Base-by-base conservation (phyloP, 2,888 invertebrate species). In the Eurytoma californica region DNA sequence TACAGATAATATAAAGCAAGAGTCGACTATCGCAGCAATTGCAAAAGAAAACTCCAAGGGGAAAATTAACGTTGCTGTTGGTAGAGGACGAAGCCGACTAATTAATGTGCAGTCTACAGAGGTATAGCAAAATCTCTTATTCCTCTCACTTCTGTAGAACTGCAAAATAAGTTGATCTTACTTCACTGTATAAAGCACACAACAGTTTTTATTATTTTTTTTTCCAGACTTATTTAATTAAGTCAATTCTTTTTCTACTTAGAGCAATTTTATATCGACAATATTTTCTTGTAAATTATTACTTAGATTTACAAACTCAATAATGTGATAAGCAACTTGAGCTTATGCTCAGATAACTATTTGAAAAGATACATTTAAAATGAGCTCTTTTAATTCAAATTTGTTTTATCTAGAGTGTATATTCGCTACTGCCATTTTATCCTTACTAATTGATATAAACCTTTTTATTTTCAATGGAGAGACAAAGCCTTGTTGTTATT, bases 21-120 rank as follows among this genome's bases (percentile, higher is more conserved):
- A 87, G 55, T 58, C 77, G 14, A 87, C 86, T 61, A 67, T 86
- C 13, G 82, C 85, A 67, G 84, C 85, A 39, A 83, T 84, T 4
- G 83, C 83, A 49, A 89, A 88, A 83, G 87, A 88, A 79, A 82
- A 82, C 70, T 74, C 81, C 49, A 81, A 81, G 60, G 83, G 78
- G 69, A 86, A 86, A 81, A 63, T 80, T 68, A 85, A 85, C 68
- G 77, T 83, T 69, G 70, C 82, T 76, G 73, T 83, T 72, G 66
- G 30, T 74, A 77, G 55, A 77, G 86, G 86, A 81, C 85, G 86
- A 80, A 84, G 83, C 78, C 86, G 88, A 75, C 82, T 86, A 77
- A 68, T 85, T 75, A 84, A 83, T 85, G 80, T 84, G 74, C 87
- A 87, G 83, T 79, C 86, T 77, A 85, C 87, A 84, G 89, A 89